Evolutionary conservation across 2,113 vertebrate species (phyloP).

Genomic region (Ploceus nigricollis): DNA sequence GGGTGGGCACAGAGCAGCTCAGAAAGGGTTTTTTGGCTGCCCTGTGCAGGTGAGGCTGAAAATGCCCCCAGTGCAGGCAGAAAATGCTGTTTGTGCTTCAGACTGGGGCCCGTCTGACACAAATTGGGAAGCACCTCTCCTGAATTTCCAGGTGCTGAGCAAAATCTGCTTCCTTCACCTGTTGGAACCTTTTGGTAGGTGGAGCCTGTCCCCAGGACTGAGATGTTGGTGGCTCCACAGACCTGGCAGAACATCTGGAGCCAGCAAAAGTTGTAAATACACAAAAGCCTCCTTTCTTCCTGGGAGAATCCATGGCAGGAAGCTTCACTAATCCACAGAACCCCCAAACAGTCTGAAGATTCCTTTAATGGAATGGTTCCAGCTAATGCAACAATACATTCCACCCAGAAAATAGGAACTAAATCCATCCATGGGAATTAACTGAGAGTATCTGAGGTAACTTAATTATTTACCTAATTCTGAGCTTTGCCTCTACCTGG

Average conservation of each 20-base stretch:
- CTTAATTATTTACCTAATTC: conserved; percentile 43
- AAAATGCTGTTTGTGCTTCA: not conserved
- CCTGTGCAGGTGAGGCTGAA: not conserved
- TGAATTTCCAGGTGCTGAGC: not conserved
- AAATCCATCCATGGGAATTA: conserved; percentile 45
- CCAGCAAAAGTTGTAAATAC: not conserved
- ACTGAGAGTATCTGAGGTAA: conserved; percentile 47
- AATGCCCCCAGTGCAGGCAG: not conserved
- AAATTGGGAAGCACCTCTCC: not conserved
- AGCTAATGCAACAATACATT: conserved; percentile 26
- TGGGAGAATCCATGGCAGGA: conserved; percentile 2
- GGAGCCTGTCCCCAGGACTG: not conserved
- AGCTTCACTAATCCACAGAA: conserved; percentile 3
- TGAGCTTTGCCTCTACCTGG: conserved; percentile 3
- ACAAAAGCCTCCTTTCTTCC: not conserved
- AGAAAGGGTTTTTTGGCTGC: not conserved
- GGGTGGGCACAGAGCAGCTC: not conserved
- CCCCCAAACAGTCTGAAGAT: not conserved
- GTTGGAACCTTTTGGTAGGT: not conserved
- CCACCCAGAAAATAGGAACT: not conserved
- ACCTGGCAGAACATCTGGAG: not conserved
- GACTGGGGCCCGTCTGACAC: not conserved
- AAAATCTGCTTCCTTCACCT: not conserved
- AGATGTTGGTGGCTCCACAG: not conserved
- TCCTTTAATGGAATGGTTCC: conserved; percentile 14